These are phyloP conservation scores for Gymnosoma rotundatum DNA, from an alignment of 2,888 invertebrate genomes.

Conservation along the genomic window DNA sequence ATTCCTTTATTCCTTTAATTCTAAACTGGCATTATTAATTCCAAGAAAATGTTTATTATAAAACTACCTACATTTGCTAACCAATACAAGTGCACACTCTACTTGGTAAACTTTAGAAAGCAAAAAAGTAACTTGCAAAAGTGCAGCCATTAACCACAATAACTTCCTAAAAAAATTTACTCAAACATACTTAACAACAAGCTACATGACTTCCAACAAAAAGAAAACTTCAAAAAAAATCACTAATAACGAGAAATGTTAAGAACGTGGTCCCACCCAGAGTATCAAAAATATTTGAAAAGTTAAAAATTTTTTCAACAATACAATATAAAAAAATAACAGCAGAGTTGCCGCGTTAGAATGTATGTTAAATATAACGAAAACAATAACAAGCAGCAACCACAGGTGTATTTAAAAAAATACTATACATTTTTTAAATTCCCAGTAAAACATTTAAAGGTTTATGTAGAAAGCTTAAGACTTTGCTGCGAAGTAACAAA, in stretches of 20 bases:
- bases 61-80: slow-evolving; percentile 18
- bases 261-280: slow-evolving; percentile 29
- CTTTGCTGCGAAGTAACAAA: too few species aligned
- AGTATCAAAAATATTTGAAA: slow-evolving; percentile 23
- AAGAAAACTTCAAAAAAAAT: slow-evolving; percentile 7
- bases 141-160: slow-evolving; percentile 59
- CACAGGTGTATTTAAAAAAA: slow-evolving; percentile 27
- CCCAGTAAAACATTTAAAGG: too few species aligned
- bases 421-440: too few species aligned
- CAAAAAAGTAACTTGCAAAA: slow-evolving; percentile 42
- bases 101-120: slow-evolving; percentile 49
- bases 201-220: slow-evolving; percentile 27
- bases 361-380: slow-evolving; percentile 1
- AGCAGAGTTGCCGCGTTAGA: slow-evolving; percentile 18
- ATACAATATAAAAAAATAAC: slow-evolving; percentile 54
- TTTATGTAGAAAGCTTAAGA: too few species aligned
- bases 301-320: slow-evolving; percentile 51
- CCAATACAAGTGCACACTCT: neutral
- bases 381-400: slow-evolving; percentile 20
- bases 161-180: slow-evolving; percentile 60
- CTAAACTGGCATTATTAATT: slow-evolving; percentile 7
- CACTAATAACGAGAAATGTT: slow-evolving; percentile 38
- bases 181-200: slow-evolving; percentile 36
- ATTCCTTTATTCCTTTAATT: too few species aligned
- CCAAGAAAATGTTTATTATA: neutral